Evolutionary conservation across 2,888 invertebrate genomes (phyloP).

Genomic region (Thyatira batis): DNA sequence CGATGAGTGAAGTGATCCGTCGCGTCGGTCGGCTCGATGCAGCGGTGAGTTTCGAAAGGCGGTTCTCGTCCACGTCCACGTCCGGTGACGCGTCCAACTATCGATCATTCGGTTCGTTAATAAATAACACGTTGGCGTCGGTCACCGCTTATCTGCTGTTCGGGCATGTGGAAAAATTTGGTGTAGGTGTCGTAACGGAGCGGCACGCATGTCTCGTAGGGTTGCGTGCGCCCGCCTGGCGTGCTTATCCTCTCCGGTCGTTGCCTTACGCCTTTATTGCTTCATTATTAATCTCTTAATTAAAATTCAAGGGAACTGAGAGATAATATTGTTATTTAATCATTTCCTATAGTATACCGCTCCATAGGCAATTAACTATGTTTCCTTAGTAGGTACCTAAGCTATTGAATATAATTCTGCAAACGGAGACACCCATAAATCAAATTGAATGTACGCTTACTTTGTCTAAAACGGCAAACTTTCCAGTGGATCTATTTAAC

Average conservation of each 20-base stretch:
- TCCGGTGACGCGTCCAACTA: conserved; percentile 81
- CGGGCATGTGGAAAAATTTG: conserved; percentile 82
- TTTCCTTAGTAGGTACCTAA: no score
- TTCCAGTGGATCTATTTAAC: conserved; percentile 54
- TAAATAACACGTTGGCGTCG: conserved; percentile 81
- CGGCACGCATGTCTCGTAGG: conserved; percentile 75
- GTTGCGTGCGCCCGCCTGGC: conserved; percentile 66
- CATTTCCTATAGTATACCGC: conserved; percentile 9
- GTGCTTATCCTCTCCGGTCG: conserved; percentile 65
- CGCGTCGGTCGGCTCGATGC: conserved; percentile 37
- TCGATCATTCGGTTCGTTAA: conserved; percentile 83
- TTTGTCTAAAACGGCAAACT: conserved; percentile 40
- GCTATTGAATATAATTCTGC: background rate
- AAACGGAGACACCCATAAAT: conserved; percentile 15
- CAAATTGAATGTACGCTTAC: conserved; percentile 7
- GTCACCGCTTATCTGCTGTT: conserved; percentile 78
- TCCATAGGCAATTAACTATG: conserved; percentile 1
- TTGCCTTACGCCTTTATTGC: conserved; percentile 55
- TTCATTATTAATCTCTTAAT: conserved; percentile 70
- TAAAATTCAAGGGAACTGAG: conserved; percentile 44
- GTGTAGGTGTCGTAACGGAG: conserved; percentile 81
- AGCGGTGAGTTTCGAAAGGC: conserved; percentile 76
- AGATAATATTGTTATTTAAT: conserved; percentile 17
- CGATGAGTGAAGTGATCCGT: conserved; percentile 45
- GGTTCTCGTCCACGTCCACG: conserved; percentile 65